A percentile compares a stretch with the other conserved stretches of the same genome.
Conservation (phyloP, 2,888 invertebrate species). For the Smittia sp. region DNA sequence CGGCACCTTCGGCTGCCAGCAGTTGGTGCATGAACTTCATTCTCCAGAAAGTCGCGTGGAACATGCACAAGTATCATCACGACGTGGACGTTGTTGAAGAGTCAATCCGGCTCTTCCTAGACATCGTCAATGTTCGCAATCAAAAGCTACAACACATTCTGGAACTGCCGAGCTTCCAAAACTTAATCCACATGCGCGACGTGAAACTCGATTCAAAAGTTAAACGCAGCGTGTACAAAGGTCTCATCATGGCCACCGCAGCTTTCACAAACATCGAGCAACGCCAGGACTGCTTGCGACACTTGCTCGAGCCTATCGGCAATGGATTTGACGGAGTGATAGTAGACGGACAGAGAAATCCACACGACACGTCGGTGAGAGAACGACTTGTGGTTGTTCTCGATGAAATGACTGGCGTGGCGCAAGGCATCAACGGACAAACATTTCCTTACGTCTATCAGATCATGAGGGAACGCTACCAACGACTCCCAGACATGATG, state of each 20-base stretch:
- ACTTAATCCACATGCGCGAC: slow-evolving; percentile 27
- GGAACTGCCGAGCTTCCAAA: slow-evolving; percentile 28
- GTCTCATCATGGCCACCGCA: slow-evolving; percentile 38
- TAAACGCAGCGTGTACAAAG: slow-evolving; percentile 36
- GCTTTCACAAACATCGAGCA: slow-evolving; percentile 22
- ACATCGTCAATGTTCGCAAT: slow-evolving; percentile 56
- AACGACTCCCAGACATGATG: slow-evolving; percentile 26
- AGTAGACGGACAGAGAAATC: background rate
- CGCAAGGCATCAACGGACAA: slow-evolving; percentile 26
- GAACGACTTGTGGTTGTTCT: slow-evolving; percentile 1
- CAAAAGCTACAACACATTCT: slow-evolving; percentile 52
- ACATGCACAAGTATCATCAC: slow-evolving; percentile 32
- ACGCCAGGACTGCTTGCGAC: slow-evolving; percentile 47
- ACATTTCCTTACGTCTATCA: slow-evolving; percentile 29
- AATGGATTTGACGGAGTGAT: slow-evolving; percentile 14
- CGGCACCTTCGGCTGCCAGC: background rate
- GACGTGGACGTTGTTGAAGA: slow-evolving; percentile 57
- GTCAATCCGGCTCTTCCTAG: slow-evolving; percentile 61
- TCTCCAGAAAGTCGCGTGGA: slow-evolving; percentile 25
- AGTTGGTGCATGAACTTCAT: slow-evolving; percentile 21
- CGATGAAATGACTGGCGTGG: slow-evolving; percentile 34
- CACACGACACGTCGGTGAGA: background rate
- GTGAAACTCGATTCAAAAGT: slow-evolving; percentile 33
- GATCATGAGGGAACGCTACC: background rate
- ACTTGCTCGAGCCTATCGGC: slow-evolving; percentile 54